A percentile compares a stretch with the other conserved stretches of the same genome.
Evolutionary conservation across 2,888 invertebrate genomes (phyloP).

Genomic region (Nomada ruficornis): DNA sequence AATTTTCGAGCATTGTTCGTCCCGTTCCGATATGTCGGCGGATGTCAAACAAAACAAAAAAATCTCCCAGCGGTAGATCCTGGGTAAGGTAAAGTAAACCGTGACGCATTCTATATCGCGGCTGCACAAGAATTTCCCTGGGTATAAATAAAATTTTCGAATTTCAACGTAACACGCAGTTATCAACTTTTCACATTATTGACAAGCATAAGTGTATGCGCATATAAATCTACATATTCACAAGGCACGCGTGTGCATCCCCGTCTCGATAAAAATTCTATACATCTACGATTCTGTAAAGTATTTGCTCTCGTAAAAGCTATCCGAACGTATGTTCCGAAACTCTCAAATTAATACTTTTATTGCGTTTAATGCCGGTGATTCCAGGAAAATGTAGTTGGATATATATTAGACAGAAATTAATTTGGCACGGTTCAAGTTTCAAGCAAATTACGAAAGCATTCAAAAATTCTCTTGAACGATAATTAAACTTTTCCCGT

Average conservation of each 20-base stretch:
- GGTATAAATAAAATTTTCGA: slow-evolving; percentile 33
- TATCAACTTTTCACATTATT: slow-evolving; percentile 36
- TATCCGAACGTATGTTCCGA: neutral
- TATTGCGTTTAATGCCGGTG: neutral
- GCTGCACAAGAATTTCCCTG: slow-evolving; percentile 8
- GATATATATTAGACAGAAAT: slow-evolving; percentile 8
- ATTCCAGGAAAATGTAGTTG: too few species aligned
- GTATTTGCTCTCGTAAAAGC: slow-evolving; percentile 15
- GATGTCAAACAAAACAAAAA: neutral
- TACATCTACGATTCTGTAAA: neutral
- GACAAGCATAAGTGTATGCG: slow-evolving; percentile 35
- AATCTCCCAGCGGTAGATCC: neutral
- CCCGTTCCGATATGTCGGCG: neutral
- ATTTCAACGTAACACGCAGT: slow-evolving; percentile 2
- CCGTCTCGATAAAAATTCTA: neutral
- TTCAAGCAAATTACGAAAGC: neutral
- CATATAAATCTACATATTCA: slow-evolving; percentile 49
- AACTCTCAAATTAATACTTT: neutral
- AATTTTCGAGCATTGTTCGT: neutral
- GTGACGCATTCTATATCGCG: neutral
- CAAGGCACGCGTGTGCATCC: neutral
- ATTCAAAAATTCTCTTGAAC: slow-evolving; percentile 4
- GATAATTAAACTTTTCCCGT: slow-evolving; percentile 12
- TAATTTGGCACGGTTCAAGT: slow-evolving; percentile 8
- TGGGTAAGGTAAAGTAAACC: neutral